phyloP scores from a whole-genome alignment of 2,888 invertebrate species.

The Antheraea yamamai region DNA sequence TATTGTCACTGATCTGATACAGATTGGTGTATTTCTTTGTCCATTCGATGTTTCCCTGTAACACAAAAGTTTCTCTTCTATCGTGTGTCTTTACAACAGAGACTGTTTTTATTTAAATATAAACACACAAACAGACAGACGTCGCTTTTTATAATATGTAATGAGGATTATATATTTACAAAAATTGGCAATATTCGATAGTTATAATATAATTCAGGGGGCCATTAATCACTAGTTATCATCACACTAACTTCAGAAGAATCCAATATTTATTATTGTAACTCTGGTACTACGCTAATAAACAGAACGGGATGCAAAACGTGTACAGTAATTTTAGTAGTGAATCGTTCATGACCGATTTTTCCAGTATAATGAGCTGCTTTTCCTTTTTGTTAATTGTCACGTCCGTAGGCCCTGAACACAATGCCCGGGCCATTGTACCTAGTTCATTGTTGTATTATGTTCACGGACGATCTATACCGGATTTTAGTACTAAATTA shows the following conservation, averaged over 20 bases:
- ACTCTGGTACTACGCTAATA: not conserved
- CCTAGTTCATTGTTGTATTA: slow-evolving; percentile 18
- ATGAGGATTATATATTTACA: too few relatives aligned
- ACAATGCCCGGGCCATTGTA: slow-evolving; percentile 29
- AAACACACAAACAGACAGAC: too few relatives aligned
- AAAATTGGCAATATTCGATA: not conserved
- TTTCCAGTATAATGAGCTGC: slow-evolving; percentile 41
- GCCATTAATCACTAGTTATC: not conserved
- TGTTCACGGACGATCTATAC: slow-evolving; percentile 20
- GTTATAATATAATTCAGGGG: too few relatives aligned
- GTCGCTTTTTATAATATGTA: too few relatives aligned
- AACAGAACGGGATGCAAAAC: not conserved
- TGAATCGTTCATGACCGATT: slow-evolving; percentile 37
- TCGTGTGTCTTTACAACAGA: too few relatives aligned
- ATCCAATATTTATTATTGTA: not conserved
- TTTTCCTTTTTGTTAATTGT: slow-evolving; percentile 66
- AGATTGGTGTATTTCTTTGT: too few relatives aligned
- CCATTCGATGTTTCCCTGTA: too few relatives aligned
- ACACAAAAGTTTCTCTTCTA: too few relatives aligned
- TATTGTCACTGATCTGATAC: too few relatives aligned
- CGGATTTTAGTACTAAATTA: slow-evolving; percentile 14
- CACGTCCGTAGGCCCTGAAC: slow-evolving; percentile 41
- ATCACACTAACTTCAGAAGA: not conserved
- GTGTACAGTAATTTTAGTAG: not conserved
- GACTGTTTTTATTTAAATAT: too few relatives aligned